Percentiles rank a stretch among this genome's conserved stretches.
These are phyloP conservation scores for Leptopilina clavipes DNA, from an alignment of 1,140 invertebrate species.

Conservation along the genomic window DNA sequence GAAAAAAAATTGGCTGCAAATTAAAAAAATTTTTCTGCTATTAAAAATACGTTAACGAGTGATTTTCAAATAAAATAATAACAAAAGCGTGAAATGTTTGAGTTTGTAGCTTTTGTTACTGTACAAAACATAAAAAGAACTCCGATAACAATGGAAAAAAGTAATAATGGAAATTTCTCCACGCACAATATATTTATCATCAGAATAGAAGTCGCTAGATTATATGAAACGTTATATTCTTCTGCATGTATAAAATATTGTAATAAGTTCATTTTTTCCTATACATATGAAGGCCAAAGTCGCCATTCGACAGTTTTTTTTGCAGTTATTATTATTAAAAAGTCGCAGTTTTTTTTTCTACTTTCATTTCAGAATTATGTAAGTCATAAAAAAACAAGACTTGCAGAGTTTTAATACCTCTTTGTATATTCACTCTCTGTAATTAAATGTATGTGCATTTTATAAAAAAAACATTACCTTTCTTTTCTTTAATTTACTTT, in stretches of 20 bases:
- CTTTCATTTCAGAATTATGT: slow-evolving; percentile 23
- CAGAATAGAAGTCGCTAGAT: background rate
- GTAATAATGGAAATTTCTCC: background rate
- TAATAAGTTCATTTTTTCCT: background rate
- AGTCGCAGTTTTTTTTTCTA: background rate
- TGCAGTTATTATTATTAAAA: too few species aligned
- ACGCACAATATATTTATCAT: background rate
- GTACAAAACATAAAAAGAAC: too few species aligned
- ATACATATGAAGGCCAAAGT: background rate
- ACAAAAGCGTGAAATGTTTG: too few species aligned
- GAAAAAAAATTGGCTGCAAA: too few species aligned
- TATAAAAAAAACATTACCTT: slow-evolving; percentile 4
- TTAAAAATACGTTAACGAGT: too few species aligned
- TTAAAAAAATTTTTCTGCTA: too few species aligned
- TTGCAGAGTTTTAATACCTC: background rate
- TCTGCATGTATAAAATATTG: background rate
- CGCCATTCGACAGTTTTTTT: background rate
- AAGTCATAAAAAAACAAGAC: background rate
- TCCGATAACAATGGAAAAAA: background rate
- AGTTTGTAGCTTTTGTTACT: too few species aligned
- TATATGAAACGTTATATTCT: background rate
- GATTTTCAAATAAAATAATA: too few species aligned
- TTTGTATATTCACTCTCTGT: background rate
- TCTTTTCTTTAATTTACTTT: background rate
- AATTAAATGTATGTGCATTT: slow-evolving; percentile 30